phyloP scores from a whole-genome alignment of 2,888 invertebrate genomes.

The Empis stercorea region DNA sequence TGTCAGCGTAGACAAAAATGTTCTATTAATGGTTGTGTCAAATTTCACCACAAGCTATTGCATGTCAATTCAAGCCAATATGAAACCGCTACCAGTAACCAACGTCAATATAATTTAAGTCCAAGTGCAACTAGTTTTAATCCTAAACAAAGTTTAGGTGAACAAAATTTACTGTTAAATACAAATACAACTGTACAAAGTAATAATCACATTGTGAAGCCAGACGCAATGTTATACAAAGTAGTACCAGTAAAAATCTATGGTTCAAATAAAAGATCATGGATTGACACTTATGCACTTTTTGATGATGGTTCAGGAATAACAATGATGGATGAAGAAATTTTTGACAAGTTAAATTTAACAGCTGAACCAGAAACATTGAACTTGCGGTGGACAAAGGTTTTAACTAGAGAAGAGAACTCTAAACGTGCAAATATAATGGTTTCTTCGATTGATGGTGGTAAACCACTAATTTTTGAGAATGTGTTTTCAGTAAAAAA shows the following conservation, averaged over 20 bases:
- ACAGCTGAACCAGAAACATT: slow-evolving; percentile 3
- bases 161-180: background rate
- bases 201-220: background rate
- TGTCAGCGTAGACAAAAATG: background rate
- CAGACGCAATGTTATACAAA: slow-evolving; percentile 5
- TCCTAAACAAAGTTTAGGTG: background rate
- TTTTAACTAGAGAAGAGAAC: background rate
- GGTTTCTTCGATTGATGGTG: background rate
- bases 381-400: slow-evolving; percentile 3
- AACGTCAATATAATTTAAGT: too few relatives aligned
- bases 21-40: background rate
- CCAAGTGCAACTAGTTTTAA: background rate
- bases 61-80: background rate
- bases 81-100: too few relatives aligned
- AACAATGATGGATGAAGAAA: slow-evolving; percentile 5
- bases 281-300: slow-evolving; percentile 1
- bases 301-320: slow-evolving; percentile 6
- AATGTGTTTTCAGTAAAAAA: slow-evolving; percentile 1
- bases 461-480: slow-evolving; percentile 1
- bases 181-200: background rate
- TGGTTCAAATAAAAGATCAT: background rate
- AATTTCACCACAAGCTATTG: background rate
- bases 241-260: slow-evolving; percentile 8
- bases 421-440: background rate
- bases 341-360: slow-evolving; percentile 5